Evolutionary conservation across 2,888 invertebrate species (phyloP).

Genomic region (Germaria angustata): DNA sequence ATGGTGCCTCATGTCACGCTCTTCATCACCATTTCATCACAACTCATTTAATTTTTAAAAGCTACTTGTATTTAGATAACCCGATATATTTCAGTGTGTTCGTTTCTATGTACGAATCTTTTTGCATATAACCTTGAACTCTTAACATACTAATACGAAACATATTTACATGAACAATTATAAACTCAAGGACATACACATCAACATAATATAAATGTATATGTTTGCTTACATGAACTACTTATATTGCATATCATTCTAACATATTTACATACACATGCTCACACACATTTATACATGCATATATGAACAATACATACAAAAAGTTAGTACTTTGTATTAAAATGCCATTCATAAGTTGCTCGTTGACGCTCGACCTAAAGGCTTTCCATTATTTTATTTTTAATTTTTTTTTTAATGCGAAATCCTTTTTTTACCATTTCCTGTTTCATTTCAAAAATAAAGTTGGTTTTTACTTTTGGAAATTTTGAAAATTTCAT

Average conservation of each 20-base stretch:
- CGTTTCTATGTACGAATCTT: constrained; percentile 20
- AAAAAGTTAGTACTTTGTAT: no score
- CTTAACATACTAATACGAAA: constrained; percentile 59
- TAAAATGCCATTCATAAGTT: constrained; percentile 1
- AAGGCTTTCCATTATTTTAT: not conserved
- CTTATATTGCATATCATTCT: no score
- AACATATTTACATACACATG: not conserved
- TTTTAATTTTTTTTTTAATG: not conserved
- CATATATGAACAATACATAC: not conserved
- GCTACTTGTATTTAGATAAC: no score
- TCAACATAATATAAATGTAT: not conserved
- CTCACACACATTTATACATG: not conserved
- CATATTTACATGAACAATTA: constrained; percentile 2
- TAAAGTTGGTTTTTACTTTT: not conserved
- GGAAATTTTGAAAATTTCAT: not conserved
- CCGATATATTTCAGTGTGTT: not conserved
- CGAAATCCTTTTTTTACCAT: not conserved
- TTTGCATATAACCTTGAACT: constrained; percentile 64
- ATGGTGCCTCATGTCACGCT: no score
- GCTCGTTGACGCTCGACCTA: not conserved
- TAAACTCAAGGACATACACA: not conserved
- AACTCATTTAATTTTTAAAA: no score
- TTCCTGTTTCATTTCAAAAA: not conserved
- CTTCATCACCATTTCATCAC: no score
- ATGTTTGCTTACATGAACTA: not conserved